Evolutionary conservation across 2,113 vertebrate genomes (phyloP), one percentile per base, ranked within the genome.

Genomic region (Microcebus jonahi): DNA sequence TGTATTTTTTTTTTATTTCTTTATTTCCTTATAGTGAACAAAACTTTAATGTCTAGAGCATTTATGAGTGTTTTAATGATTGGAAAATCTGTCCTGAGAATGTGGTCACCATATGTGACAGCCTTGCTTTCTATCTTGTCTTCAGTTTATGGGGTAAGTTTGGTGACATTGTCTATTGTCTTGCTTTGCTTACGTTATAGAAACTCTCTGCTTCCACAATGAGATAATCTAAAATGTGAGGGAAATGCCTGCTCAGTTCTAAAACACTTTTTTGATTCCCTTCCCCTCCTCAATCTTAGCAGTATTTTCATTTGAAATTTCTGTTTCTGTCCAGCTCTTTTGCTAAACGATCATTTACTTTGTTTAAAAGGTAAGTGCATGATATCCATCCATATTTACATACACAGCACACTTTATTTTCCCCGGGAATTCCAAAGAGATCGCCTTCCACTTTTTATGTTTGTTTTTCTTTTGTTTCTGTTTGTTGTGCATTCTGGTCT

Each of bases 1-100:
- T 91, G 85, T 85, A 81, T 92, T 84, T 91, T 36, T 39, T 68
- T 68, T 88, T 65, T 55, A 48, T 59, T 90, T 82, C 92, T 93
- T 75, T 88, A 95, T 96, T 88, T 97, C 65, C 79, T 94, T 97
- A 31, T 87, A 80, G 92, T 90, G 90, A 96, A 90, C 92, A 96
- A 84, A 96, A 77, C 87, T 96, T 55, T 77, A 88, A 39, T 88
- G 61, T 93, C 95, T 91, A n/a, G 1, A 94, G 97, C 91, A 97
- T 92, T 92, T 86, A 20, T 94, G 87, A 12, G 20, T 89, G 85
- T 97, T 94, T 96, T 91, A 80, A 77, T 89, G 84, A 92, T 85
- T 95, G 90, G 82, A 80, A 77, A 93, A 68, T 48, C 70, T 82
- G 36, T 90, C 55, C 1, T 68, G 94, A 92, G 86, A 36, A 50